Conservation (phyloP, 2,113 vertebrate genomes). For the Passer montanus region DNA sequence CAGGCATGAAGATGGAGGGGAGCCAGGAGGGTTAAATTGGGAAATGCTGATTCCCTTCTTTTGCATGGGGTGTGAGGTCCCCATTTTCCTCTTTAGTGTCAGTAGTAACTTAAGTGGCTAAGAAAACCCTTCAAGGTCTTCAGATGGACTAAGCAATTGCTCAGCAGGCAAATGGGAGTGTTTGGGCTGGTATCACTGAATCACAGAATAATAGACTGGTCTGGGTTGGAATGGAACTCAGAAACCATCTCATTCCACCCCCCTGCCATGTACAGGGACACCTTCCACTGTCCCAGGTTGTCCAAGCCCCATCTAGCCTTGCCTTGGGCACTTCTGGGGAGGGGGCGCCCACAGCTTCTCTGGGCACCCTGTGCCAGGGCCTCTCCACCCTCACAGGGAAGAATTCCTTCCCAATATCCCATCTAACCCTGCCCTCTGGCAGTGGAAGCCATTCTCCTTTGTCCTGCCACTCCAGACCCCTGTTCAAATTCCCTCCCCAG, state of each 20-base stretch:
- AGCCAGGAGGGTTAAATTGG: neutral
- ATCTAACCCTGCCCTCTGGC: neutral
- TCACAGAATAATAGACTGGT: neutral
- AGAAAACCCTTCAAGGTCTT: neutral
- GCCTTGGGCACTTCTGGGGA: neutral
- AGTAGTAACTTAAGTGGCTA: neutral
- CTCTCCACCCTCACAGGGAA: neutral
- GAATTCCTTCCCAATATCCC: neutral
- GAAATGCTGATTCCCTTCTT: neutral
- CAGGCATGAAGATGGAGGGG: accelerated
- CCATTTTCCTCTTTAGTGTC: neutral
- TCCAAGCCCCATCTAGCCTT: neutral
- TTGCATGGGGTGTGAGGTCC: accelerated
- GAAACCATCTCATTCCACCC: accelerated
- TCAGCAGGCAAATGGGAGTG: accelerated
- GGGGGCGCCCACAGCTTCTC: neutral
- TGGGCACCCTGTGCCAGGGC: neutral
- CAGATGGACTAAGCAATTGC: neutral
- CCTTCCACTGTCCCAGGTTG: accelerated
- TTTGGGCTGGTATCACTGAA: neutral
- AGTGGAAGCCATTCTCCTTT: neutral
- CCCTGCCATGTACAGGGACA: accelerated
- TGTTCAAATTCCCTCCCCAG: neutral
- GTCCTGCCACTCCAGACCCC: neutral
- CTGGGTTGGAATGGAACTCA: neutral